Percentiles rank a stretch among this genome's conserved stretches.
Conservation (phyloP, 2,797 vertebrate genomes). For the Sebastes ruberrimus region DNA sequence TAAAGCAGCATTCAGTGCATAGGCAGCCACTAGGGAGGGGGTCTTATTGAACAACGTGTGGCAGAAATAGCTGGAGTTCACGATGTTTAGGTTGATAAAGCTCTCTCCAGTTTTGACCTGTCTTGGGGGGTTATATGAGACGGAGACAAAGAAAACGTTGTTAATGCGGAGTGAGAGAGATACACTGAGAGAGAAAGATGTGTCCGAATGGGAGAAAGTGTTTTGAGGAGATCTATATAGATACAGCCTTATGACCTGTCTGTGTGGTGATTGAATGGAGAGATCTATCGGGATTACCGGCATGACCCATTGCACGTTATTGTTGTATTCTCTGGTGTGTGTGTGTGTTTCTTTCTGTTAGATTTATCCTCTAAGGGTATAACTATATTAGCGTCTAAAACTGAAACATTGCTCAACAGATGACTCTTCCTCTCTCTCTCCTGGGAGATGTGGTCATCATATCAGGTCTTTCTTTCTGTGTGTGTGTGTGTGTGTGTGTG, state of each 20-base stretch:
- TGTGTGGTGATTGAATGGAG: conserved; percentile 36
- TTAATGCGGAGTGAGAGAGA: conserved; percentile 17
- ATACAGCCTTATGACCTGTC: conserved; percentile 19
- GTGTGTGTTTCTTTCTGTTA: conserved; percentile 26
- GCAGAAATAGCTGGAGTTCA: neutral
- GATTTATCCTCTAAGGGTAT: conserved; percentile 42
- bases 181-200: neutral
- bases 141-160: conserved; percentile 5
- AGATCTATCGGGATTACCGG: conserved; percentile 34
- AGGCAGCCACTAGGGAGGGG: neutral
- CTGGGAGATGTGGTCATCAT: conserved; percentile 72
- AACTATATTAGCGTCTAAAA: conserved; percentile 57
- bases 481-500: neutral
- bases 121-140: neutral
- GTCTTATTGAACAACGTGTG: neutral
- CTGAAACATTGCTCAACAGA: conserved; percentile 62
- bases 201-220: neutral
- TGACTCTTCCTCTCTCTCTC: conserved; percentile 49
- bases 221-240: neutral
- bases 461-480: conserved; percentile 41
- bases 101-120: neutral
- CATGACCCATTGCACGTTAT: conserved; percentile 23
- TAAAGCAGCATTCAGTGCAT: neutral
- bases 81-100: conserved; percentile 14
- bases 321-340: conserved; percentile 9